Evolutionary conservation across 2,113 vertebrate genomes (phyloP), one percentile per base, ranked within the genome.

Genomic region (Melanerpes aurifrons): DNA sequence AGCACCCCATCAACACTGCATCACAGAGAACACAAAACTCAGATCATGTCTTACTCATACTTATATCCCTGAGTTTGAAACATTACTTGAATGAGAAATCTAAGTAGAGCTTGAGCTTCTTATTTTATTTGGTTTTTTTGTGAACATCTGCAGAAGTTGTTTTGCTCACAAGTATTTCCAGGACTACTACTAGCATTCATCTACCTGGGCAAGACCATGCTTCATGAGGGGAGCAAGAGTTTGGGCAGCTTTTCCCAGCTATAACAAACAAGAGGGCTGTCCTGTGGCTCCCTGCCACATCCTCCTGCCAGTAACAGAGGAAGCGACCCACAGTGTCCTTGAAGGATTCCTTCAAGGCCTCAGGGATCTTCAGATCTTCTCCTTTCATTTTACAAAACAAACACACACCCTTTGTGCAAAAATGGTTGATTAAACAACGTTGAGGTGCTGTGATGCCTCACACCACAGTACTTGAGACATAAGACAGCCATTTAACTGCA

Each of bases 291-390:
- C 56, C 47, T 2, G 3, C 37, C 45, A 29, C 6, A 45, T 48
- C 45, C 28, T 91, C n/a, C 69, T n/a, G 66, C 21, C 62, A 89
- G 47, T 58, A 68, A 58, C 6, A 21, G n/a, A 82, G 18, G 32
- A 88, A 88, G 74, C 0, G 1, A 75, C 10, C 3, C 0, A 57
- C 0, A 1, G 15, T 12, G 31, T 71, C 56, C 37, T 67, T 59
- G 53, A 81, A 58, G 26, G 35, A 37, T 80, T 82, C 48, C 77
- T 88, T 50, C 16, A 92, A 78, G 48, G 75, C 78, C 22, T 70
- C 5, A 1, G 35, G 12, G 56, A 62, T 26, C 56, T 56, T 83
- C 75, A 78, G 19, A 75, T 63, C 50, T 82, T 82, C 70, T 90
- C n/a, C 59, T 90, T 92, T 74, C n/a, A 59, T 45, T 70, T 77